Percentiles rank a stretch among this genome's conserved stretches.
These are phyloP conservation scores for Metacarcinus magister DNA, from an alignment of 2,888 invertebrate species.

Conservation along the genomic window DNA sequence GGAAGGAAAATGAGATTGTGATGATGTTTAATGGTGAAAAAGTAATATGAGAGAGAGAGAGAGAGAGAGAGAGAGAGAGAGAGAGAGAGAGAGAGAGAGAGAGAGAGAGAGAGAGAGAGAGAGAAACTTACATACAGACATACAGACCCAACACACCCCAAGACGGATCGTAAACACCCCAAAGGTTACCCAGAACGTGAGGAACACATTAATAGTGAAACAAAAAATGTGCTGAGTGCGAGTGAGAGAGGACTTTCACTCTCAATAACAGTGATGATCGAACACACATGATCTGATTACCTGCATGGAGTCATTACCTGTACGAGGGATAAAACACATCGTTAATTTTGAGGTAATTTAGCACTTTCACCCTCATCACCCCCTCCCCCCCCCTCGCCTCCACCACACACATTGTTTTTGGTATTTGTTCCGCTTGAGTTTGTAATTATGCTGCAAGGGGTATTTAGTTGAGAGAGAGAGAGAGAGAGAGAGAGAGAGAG, in stretches of 20 bases:
- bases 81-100: neutral
- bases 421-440: neutral
- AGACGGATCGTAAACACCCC: neutral
- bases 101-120: neutral
- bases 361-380: neutral
- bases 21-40: neutral
- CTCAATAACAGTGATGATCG: neutral
- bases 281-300: neutral
- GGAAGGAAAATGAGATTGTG: neutral
- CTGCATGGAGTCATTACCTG: neutral
- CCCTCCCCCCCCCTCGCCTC: neutral
- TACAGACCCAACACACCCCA: neutral
- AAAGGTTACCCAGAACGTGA: neutral
- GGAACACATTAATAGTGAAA: neutral
- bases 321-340: neutral
- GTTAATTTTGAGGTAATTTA: neutral
- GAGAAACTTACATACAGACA: constrained; percentile 32
- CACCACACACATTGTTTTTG: neutral
- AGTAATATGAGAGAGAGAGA: neutral
- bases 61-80: constrained; percentile 4
- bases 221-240: neutral
- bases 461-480: neutral
- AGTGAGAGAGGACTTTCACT: neutral
- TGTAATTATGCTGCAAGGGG: neutral
- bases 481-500: constrained; percentile 50